phyloP scores from a whole-genome alignment of 1,140 invertebrate genomes.

The Drosophila guanche region DNA sequence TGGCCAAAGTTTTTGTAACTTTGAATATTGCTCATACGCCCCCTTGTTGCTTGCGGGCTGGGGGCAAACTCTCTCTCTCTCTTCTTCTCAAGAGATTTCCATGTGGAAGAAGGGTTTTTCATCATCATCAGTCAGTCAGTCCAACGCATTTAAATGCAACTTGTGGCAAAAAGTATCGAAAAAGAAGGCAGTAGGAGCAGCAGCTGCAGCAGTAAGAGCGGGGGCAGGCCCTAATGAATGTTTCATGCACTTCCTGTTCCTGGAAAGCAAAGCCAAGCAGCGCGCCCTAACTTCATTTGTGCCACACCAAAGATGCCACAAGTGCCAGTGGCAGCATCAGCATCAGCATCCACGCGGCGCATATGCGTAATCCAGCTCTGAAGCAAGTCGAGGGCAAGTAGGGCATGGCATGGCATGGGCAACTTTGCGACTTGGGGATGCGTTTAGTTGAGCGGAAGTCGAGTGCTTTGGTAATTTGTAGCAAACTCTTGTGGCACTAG shows the following conservation, averaged over 20 bases:
- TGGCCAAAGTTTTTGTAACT: conserved; percentile 17
- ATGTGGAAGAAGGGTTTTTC: conserved; percentile 1
- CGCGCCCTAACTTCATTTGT: conserved; percentile 66
- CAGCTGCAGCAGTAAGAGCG: not conserved
- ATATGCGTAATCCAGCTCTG: conserved; percentile 62
- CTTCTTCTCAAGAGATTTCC: no score
- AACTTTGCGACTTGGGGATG: conserved; percentile 54
- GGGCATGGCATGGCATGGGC: not conserved
- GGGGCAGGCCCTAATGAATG: conserved; percentile 56
- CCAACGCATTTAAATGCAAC: conserved; percentile 35
- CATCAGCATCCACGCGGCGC: conserved; percentile 45
- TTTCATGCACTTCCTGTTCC: conserved; percentile 66
- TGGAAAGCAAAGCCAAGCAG: not conserved
- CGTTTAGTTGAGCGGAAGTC: conserved; percentile 77
- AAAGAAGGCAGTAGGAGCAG: conserved; percentile 16
- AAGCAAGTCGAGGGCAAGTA: conserved; percentile 8
- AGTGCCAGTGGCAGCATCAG: conserved; percentile 10
- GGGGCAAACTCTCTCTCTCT: no score
- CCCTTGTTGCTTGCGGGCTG: conserved; percentile 5
- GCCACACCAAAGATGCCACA: conserved; percentile 41
- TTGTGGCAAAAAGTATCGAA: conserved; percentile 22
- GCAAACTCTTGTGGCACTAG: conserved; percentile 45
- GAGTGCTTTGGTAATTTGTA: conserved; percentile 78
- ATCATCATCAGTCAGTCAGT: conserved; percentile 10
- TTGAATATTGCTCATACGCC: conserved; percentile 46